These are phyloP conservation scores for Drosophila mayri DNA, from an alignment of 1,140 invertebrate species.

Conservation along the genomic window DNA sequence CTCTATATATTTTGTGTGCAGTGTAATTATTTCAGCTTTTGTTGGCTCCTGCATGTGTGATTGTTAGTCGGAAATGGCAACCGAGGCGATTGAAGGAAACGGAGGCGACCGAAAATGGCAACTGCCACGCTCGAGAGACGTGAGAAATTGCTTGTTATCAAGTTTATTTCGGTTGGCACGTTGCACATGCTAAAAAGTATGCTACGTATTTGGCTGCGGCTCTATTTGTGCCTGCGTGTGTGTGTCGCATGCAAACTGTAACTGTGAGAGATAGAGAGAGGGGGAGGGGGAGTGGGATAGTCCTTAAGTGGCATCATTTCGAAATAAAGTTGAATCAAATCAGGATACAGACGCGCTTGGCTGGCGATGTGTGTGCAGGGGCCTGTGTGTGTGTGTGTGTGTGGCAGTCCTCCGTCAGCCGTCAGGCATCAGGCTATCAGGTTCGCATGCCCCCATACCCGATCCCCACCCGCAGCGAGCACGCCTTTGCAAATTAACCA, in stretches of 20 bases:
- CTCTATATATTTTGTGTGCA: neutral
- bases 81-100: conserved; percentile 4
- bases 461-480: neutral
- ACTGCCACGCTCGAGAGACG: conserved; percentile 66
- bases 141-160: conserved; percentile 84
- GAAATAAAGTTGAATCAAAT: conserved; percentile 84
- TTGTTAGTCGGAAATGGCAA: conserved; percentile 24
- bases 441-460: conserved; percentile 2
- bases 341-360: conserved; percentile 58
- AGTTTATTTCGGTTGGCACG: conserved; percentile 79
- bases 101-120: conserved; percentile 54
- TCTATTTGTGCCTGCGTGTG: conserved; percentile 7
- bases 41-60: conserved; percentile 16
- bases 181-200: conserved; percentile 78
- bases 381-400: conserved; percentile 29
- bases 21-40: conserved; percentile 11
- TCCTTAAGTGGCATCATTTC: conserved; percentile 81
- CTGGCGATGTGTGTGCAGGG: conserved; percentile 27
- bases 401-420: conserved; percentile 34
- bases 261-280: conserved; percentile 2
- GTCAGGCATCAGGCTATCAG: conserved; percentile 37
- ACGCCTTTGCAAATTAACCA: conserved; percentile 34
- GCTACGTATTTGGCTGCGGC: conserved; percentile 44
- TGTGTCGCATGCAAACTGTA: conserved; percentile 52
- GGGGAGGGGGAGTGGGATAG: neutral